These are phyloP conservation scores for Tetramorium bicarinatum DNA, from an alignment of 2,888 invertebrate genomes.

Conservation along the genomic window DNA sequence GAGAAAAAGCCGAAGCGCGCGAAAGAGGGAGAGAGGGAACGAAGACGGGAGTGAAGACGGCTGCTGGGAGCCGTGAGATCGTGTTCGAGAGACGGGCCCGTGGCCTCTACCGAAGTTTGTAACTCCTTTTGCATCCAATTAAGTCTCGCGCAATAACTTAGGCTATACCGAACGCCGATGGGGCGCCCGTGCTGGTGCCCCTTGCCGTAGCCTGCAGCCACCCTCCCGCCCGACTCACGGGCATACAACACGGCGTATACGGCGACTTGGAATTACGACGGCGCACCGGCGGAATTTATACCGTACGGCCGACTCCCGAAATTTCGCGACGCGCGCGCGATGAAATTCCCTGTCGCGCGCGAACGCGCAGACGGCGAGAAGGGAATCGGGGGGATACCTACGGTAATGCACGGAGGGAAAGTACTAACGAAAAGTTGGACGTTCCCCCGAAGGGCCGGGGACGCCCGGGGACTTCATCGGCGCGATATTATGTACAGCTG, in stretches of 20 bases:
- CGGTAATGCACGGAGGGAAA: background rate
- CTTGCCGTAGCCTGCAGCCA: conserved; percentile 8
- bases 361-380: background rate
- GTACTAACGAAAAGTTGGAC: conserved; percentile 10
- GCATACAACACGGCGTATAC: conserved; percentile 64
- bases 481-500: conserved; percentile 34
- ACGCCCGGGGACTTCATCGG: background rate
- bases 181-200: conserved; percentile 17
- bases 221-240: background rate
- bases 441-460: background rate
- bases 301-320: conserved; percentile 32
- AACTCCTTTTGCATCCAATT: conserved; percentile 81
- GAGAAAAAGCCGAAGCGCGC: conserved; percentile 3
- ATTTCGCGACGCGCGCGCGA: conserved; percentile 20
- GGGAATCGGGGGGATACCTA: background rate
- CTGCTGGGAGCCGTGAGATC: conserved; percentile 73
- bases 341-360: conserved; percentile 8
- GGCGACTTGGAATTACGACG: conserved; percentile 70
- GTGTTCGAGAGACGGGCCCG: conserved; percentile 69
- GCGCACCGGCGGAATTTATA: conserved; percentile 52
- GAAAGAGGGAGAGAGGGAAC: conserved; percentile 21
- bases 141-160: conserved; percentile 80
- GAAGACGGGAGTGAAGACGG: conserved; percentile 43
- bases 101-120: conserved; percentile 74
- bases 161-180: conserved; percentile 72